These are phyloP conservation scores for Keiferia lycopersicella DNA, from an alignment of 2,888 invertebrate species.

Conservation along the genomic window DNA sequence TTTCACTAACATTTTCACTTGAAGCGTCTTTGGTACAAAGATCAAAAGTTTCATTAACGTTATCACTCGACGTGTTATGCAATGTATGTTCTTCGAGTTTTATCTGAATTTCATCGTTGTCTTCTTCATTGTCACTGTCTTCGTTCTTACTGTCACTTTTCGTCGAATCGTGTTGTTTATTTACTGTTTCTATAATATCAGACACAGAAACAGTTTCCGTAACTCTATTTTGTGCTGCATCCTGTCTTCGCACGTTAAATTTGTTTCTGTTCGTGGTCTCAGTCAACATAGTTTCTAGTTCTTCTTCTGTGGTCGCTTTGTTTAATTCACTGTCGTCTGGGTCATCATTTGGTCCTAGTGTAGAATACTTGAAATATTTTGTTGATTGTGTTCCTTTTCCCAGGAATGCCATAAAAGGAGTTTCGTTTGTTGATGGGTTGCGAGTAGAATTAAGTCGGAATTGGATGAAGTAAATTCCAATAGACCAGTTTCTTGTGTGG, in stretches of 20 bases:
- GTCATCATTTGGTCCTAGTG: background rate
- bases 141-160: too few relatives aligned
- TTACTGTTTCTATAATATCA: background rate
- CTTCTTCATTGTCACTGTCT: too few relatives aligned
- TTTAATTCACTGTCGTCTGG: background rate
- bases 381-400: background rate
- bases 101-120: too few relatives aligned
- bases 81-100: too few relatives aligned
- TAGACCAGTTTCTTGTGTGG: background rate
- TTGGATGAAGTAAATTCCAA: slow-evolving; percentile 8
- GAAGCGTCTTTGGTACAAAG: too few relatives aligned
- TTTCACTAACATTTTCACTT: too few relatives aligned
- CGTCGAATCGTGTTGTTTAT: too few relatives aligned
- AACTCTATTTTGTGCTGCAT: background rate
- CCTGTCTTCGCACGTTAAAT: background rate
- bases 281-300: background rate
- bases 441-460: background rate
- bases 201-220: background rate
- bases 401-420: slow-evolving; percentile 2
- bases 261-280: background rate
- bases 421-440: background rate
- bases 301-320: background rate
- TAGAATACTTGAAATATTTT: background rate
- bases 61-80: too few relatives aligned
- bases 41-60: too few relatives aligned